These are phyloP conservation scores for Aplysina aerophoba DNA, from an alignment of 37 sponge, comb jelly and placozoan genomes.

Conservation along the genomic window DNA sequence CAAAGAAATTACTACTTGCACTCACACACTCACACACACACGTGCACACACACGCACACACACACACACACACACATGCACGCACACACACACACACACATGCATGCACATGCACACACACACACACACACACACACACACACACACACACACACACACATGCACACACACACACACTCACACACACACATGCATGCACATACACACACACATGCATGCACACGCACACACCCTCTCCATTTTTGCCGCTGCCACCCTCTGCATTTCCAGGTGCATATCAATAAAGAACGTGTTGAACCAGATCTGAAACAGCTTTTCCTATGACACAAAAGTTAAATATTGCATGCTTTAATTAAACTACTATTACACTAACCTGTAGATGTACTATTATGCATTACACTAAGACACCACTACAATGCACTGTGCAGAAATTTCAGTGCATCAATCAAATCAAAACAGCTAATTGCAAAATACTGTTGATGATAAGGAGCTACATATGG, in stretches of 20 bases:
- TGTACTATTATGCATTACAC: no score
- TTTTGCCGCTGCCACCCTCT: no score
- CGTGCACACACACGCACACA: neutral
- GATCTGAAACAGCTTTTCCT: constrained; percentile 94
- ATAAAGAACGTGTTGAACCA: constrained; percentile 98
- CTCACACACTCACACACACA: no score
- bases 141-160: neutral
- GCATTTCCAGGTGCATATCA: constrained; percentile 53
- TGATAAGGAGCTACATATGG: no score
- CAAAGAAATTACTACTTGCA: no score
- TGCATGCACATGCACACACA: neutral
- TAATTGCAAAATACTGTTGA: no score
- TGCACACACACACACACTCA: neutral
- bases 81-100: neutral
- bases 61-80: no score
- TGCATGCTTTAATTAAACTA: no score
- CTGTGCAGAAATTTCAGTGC: no score
- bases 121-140: neutral
- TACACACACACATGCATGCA: neutral
- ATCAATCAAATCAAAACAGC: no score
- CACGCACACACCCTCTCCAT: neutral
- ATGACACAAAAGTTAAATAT: neutral
- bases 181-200: neutral
- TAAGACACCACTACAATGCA: no score
- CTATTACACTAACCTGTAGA: no score